Evolutionary conservation across 2,888 invertebrate genomes (phyloP).

Genomic region (Cerastis leucographa): DNA sequence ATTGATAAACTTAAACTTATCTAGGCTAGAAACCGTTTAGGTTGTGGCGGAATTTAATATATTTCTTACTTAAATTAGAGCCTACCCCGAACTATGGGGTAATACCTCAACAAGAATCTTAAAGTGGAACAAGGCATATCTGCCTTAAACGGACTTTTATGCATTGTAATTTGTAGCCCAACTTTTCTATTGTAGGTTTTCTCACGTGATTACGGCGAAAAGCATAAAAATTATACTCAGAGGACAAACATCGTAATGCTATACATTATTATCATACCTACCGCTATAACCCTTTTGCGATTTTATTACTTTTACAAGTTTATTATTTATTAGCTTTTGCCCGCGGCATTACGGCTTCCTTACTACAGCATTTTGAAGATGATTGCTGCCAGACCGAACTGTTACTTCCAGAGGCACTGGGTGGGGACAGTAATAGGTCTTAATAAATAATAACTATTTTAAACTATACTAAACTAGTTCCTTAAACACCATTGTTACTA

Average conservation of each 20-base stretch:
- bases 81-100: not conserved
- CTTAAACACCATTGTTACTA: too few species aligned
- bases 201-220: slow-evolving; percentile 4
- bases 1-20: slow-evolving; percentile 24
- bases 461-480: too few species aligned
- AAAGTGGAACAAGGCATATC: not conserved
- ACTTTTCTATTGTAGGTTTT: not conserved
- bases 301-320: not conserved
- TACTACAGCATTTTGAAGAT: too few species aligned
- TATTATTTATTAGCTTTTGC: not conserved
- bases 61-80: not conserved
- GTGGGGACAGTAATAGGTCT: too few species aligned
- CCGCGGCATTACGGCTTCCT: too few species aligned
- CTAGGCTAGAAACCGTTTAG: not conserved
- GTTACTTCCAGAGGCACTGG: too few species aligned
- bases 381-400: too few species aligned
- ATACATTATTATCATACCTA: not conserved
- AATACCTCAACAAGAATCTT: not conserved
- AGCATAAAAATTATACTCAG: not conserved
- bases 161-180: not conserved
- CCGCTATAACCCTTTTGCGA: not conserved
- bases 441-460: too few species aligned
- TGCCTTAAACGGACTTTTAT: not conserved
- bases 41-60: not conserved
- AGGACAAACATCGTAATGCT: not conserved